Conservation (phyloP, 2,888 invertebrate species). For the Rhodophaea formosa region DNA sequence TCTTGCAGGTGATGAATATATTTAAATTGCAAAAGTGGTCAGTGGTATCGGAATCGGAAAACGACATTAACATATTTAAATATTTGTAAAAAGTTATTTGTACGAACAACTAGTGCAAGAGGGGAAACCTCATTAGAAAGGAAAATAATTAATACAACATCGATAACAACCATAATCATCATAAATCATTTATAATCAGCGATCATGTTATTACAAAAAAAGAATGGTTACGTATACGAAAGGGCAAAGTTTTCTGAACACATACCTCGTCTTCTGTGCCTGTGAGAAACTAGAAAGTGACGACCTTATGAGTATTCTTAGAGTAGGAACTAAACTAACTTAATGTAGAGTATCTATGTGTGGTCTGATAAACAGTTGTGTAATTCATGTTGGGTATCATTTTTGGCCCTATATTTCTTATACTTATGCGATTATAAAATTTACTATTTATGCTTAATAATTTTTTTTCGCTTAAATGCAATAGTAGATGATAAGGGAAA, state of each 20-base stretch:
- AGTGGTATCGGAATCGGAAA: neutral
- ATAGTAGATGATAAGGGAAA: too few species aligned
- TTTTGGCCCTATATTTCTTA: neutral
- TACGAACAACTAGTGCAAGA: neutral
- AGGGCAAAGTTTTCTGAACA: neutral
- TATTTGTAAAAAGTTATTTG: neutral
- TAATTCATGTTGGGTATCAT: neutral
- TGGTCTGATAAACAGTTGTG: neutral
- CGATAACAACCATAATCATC: neutral
- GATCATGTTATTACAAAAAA: neutral
- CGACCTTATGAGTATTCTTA: constrained; percentile 1
- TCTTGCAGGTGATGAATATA: neutral
- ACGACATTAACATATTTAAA: neutral
- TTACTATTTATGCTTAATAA: too few species aligned
- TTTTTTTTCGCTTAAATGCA: too few species aligned
- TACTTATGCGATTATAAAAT: too few species aligned
- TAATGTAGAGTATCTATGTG: neutral
- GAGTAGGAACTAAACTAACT: neutral
- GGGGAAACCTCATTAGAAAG: neutral
- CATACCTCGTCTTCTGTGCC: constrained; percentile 18
- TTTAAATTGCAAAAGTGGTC: neutral
- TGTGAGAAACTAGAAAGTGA: constrained; percentile 11
- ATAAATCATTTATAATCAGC: neutral
- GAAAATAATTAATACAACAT: neutral
- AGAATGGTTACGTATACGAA: neutral